These are phyloP conservation scores for Perizoma affinitatum DNA, from an alignment of 2,888 invertebrate genomes.

Conservation along the genomic window DNA sequence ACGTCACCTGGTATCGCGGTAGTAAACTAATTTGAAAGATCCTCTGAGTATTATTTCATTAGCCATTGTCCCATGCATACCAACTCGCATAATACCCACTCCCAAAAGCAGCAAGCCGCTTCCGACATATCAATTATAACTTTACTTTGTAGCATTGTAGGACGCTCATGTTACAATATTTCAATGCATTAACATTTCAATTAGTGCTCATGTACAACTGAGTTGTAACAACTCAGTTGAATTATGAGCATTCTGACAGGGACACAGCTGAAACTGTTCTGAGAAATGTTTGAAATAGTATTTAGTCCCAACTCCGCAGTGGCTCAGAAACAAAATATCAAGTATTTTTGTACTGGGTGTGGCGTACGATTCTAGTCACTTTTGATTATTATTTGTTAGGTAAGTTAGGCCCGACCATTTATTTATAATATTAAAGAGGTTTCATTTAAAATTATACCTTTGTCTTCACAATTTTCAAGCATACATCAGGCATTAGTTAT, in stretches of 20 bases:
- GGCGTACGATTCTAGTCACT: too few relatives aligned
- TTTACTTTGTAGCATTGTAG: constrained; percentile 22
- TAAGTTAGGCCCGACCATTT: too few relatives aligned
- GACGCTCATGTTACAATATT: constrained; percentile 25
- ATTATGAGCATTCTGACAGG: constrained; percentile 15
- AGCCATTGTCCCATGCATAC: background rate
- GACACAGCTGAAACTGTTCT: constrained; percentile 11
- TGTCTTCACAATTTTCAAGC: too few relatives aligned
- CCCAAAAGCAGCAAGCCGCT: constrained; percentile 10
- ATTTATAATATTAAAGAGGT: too few relatives aligned
- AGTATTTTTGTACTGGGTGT: too few relatives aligned
- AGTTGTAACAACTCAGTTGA: constrained; percentile 20
- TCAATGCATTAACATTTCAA: constrained; percentile 32
- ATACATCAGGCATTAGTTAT: too few relatives aligned
- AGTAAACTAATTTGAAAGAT: too few relatives aligned
- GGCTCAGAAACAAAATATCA: background rate
- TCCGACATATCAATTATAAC: constrained; percentile 26
- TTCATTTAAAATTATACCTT: too few relatives aligned
- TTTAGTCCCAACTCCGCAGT: background rate
- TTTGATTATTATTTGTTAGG: too few relatives aligned
- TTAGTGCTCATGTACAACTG: constrained; percentile 24
- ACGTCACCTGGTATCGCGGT: too few relatives aligned
- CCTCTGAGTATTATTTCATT: too few relatives aligned
- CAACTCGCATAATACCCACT: constrained; percentile 1
- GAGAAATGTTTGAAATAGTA: constrained; percentile 21